Conservation (phyloP, 2,888 invertebrate genomes). For the Agriopis leucophaearia region DNA sequence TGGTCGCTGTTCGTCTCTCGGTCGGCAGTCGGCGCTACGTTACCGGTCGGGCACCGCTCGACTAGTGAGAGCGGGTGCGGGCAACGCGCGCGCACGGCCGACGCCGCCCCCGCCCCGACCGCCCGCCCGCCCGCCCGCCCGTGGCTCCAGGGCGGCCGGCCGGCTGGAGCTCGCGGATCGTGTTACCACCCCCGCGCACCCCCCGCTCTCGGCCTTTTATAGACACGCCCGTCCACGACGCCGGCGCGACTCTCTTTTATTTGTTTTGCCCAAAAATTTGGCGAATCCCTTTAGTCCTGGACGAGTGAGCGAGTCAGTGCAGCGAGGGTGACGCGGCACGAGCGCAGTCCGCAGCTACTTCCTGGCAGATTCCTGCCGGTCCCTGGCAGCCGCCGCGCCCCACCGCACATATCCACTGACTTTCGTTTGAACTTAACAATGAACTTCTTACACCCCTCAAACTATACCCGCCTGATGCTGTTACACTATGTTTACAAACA, state of each 20-base stretch:
- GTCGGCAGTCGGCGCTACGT: constrained; percentile 86
- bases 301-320: constrained; percentile 40
- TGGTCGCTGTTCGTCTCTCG: constrained; percentile 88
- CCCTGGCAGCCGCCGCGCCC: constrained; percentile 66
- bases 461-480: constrained; percentile 61
- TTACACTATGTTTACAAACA: constrained; percentile 75
- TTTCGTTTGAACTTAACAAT: constrained; percentile 79
- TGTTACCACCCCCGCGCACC: constrained; percentile 86
- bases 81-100: constrained; percentile 70
- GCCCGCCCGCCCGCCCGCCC: constrained; percentile 45
- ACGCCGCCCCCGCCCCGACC: constrained; percentile 49
- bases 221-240: constrained; percentile 82
- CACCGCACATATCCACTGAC: constrained; percentile 56
- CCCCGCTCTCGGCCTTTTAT: constrained; percentile 84
- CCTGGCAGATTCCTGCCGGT: constrained; percentile 69
- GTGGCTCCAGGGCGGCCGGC: constrained; percentile 81
- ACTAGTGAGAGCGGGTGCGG: constrained; percentile 85
- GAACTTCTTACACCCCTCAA: constrained; percentile 74
- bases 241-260: constrained; percentile 78
- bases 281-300: constrained; percentile 71
- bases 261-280: constrained; percentile 84
- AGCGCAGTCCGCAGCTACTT: constrained; percentile 54
- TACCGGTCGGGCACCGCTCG: constrained; percentile 87
- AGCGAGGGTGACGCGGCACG: constrained; percentile 31
- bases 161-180: constrained; percentile 85